Conservation (phyloP, 2,113 vertebrate genomes). For the Chiloscyllium plagiosum region DNA sequence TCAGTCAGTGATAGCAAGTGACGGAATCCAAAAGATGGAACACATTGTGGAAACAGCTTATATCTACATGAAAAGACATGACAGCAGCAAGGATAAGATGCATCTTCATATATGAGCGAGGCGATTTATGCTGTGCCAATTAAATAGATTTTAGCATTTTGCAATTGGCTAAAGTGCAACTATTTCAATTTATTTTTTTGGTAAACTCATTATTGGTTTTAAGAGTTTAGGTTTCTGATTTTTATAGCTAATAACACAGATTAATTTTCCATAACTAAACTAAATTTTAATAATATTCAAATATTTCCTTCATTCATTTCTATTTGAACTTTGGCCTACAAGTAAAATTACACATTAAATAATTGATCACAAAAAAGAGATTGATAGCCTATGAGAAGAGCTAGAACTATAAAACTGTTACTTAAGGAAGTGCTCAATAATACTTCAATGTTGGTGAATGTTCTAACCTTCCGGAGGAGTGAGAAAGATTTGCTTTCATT, state of each 20-base stretch:
- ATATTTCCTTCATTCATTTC: neutral
- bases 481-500: neutral
- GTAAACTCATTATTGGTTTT: neutral
- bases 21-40: slow-evolving; percentile 91
- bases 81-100: neutral
- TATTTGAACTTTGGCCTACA: neutral
- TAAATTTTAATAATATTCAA: neutral
- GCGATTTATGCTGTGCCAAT: neutral
- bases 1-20: slow-evolving; percentile 89
- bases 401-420: neutral
- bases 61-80: slow-evolving; percentile 58
- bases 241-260: neutral
- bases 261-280: neutral
- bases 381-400: neutral
- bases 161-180: neutral
- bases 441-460: neutral
- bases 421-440: neutral
- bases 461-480: neutral
- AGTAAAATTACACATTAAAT: neutral
- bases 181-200: neutral
- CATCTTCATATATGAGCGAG: neutral
- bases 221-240: neutral
- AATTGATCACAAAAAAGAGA: neutral
- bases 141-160: neutral
- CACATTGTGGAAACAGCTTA: slow-evolving; percentile 82